A percentile compares a stretch with the other conserved stretches of the same genome.
These are phyloP conservation scores for Callyntrura guangdongensis DNA, from an alignment of 2,888 invertebrate species.

Conservation along the genomic window DNA sequence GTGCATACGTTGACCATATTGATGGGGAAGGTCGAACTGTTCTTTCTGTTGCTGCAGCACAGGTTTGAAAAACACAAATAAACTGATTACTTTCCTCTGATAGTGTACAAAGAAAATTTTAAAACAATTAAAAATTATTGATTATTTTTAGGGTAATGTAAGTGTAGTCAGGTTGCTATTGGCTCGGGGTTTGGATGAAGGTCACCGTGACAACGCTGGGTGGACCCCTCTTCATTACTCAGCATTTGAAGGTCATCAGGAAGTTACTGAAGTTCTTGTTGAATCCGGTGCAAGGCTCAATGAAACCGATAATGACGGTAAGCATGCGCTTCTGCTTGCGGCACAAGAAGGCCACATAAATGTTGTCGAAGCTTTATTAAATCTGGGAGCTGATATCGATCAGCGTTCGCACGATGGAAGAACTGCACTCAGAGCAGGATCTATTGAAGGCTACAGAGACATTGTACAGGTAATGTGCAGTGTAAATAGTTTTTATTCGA, in stretches of 20 bases:
- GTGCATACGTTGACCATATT: conserved; percentile 97
- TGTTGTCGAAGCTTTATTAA: conserved; percentile 90
- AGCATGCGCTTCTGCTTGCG: conserved; percentile 94
- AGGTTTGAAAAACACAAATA: conserved; percentile 67
- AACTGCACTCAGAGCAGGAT: conserved; percentile 93
- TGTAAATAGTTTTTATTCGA: no score
- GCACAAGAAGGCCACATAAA: conserved; percentile 92
- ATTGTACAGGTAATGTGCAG: conserved; percentile 82
- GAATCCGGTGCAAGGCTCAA: conserved; percentile 96
- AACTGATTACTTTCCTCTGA: background rate
- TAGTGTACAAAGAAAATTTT: background rate
- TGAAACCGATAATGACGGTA: conserved; percentile 96
- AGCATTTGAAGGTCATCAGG: conserved; percentile 96
- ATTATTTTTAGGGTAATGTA: conserved; percentile 89
- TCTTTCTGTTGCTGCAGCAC: conserved; percentile 87
- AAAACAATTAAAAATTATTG: conserved; percentile 12
- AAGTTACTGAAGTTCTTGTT: conserved; percentile 92
- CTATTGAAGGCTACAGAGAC: conserved; percentile 92
- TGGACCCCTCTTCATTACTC: conserved; percentile 99
- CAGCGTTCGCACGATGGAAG: conserved; percentile 96
- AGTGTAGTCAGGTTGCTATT: conserved; percentile 96
- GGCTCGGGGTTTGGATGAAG: conserved; percentile 90
- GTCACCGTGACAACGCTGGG: conserved; percentile 89
- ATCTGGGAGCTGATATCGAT: conserved; percentile 92
- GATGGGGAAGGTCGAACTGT: conserved; percentile 97